These are phyloP conservation scores for Tauraco hartlaubi DNA, from an alignment of 2,797 vertebrate species.

Conservation along the genomic window DNA sequence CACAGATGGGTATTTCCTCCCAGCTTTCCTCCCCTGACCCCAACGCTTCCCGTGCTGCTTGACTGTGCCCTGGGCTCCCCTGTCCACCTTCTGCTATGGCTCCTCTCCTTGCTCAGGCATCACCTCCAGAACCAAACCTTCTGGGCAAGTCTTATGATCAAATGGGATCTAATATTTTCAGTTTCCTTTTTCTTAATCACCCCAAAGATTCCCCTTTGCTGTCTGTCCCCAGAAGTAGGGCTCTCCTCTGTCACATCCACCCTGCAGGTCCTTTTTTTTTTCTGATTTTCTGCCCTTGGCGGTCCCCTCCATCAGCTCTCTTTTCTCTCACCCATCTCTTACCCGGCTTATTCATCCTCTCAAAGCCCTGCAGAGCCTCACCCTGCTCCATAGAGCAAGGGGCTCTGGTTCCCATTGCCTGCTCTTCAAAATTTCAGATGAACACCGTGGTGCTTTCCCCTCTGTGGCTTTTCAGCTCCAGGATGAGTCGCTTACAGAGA, in stretches of 20 bases:
- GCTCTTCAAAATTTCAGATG: not conserved
- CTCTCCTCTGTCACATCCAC: not conserved
- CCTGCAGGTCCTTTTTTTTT: not conserved
- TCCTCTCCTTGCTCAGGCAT: not conserved
- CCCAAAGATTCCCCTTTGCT: not conserved
- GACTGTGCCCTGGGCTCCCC: not conserved
- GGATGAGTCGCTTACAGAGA: not conserved
- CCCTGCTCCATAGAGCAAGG: not conserved
- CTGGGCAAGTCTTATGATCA: not conserved
- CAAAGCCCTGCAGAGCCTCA: not conserved
- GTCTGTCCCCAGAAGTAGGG: not conserved
- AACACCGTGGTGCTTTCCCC: not conserved
- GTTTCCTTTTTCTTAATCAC: not conserved
- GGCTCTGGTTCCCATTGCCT: not conserved
- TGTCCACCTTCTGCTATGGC: not conserved
- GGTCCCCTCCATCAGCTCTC: not conserved
- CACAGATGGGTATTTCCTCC: not conserved
- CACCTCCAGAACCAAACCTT: not conserved
- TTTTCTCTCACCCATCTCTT: not conserved
- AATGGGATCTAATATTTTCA: not conserved
- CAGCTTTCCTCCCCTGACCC: not conserved
- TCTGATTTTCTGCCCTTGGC: not conserved
- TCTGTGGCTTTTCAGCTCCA: rapidly evolving
- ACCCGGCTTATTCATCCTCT: not conserved
- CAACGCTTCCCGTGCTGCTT: not conserved